Conservation (phyloP, 2,888 invertebrate species). For the Drosophila maculinotata region DNA sequence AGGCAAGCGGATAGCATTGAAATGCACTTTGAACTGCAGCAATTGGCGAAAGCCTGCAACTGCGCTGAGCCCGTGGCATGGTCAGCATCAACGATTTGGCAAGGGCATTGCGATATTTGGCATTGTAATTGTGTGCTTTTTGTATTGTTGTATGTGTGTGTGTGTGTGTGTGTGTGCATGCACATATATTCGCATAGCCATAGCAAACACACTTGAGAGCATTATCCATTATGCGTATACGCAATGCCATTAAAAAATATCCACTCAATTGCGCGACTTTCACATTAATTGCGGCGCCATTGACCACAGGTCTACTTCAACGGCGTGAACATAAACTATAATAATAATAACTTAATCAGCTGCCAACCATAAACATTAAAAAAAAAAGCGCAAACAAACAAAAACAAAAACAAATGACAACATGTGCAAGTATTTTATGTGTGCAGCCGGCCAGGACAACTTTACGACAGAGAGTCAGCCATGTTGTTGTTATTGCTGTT, state of each 20-base stretch:
- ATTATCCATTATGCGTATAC: conserved; percentile 18
- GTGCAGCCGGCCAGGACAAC: conserved; percentile 14
- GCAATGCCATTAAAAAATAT: conserved; percentile 21
- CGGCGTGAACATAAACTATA: conserved; percentile 45
- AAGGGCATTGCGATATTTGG: conserved; percentile 6
- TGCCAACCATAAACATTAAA: conserved; percentile 44
- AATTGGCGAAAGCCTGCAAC: neutral
- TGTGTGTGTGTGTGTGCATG: conserved; percentile 1
- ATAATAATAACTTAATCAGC: conserved; percentile 58
- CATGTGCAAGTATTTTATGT: neutral
- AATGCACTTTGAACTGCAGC: conserved; percentile 53
- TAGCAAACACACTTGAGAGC: conserved; percentile 15
- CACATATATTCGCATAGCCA: neutral
- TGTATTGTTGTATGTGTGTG: neutral
- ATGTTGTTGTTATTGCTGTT: conserved; percentile 24
- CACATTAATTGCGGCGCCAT: conserved; percentile 31
- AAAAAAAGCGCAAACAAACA: no score
- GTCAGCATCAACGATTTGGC: no score
- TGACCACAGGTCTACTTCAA: conserved; percentile 19
- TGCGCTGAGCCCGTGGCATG: no score
- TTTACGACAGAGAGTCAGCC: conserved; percentile 5
- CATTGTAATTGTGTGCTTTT: no score
- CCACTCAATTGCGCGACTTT: conserved; percentile 27
- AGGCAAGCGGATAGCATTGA: conserved; percentile 34
- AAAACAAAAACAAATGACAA: conserved; percentile 14